Base-by-base conservation (phyloP, 2,113 vertebrate species). In the Morone saxatilis region DNA sequence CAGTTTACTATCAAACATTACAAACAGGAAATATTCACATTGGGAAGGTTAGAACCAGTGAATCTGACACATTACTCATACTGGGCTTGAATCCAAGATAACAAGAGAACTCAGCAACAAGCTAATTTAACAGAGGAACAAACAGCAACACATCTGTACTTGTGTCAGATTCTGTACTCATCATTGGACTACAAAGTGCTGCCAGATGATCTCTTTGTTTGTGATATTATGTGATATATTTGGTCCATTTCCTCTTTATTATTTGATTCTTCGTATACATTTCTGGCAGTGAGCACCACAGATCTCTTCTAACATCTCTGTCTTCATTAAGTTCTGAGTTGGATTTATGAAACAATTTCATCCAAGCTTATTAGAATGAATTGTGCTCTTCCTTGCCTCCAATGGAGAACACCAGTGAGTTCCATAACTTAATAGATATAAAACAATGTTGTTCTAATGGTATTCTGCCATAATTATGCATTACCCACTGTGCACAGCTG, bases 41-140 rank as follows among this genome's bases (percentile, higher is more conserved):
- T 36, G 8, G 19, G n/a, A n/a, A 38, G 16, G 40, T 7, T 4
- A 12, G 16, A 61, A 36, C 19, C 14, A 73, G 13, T 40, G 9
- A 40, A 5, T 66, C 8, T 50, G 22, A 57, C 50, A 54, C 41
- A 19, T 83, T 40, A 54, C 38, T 63, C 47, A 40, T 12, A 16
- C 51, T 48, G 71, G 82, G 60, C 62, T 61, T 14, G 20, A 57
- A 41, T 78, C 74, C 63, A 80, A 25, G 61, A 78, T 87, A 14
- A 71, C 17, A 20, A 25, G 14, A 53, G n/a, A 56, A 71, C 70
- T 65, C 31, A 8, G 36, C 60, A 36, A 43, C 6, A 4, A n/a
- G 22, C 77, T 56, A 6, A 47, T 65, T 69, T 57, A 56, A 20
- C 48, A 66, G 68, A 62, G 13, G 53, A 65, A 25, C 50, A 45